Base-by-base conservation (phyloP, 2,888 invertebrate genomes). In the Xanthia togata region DNA sequence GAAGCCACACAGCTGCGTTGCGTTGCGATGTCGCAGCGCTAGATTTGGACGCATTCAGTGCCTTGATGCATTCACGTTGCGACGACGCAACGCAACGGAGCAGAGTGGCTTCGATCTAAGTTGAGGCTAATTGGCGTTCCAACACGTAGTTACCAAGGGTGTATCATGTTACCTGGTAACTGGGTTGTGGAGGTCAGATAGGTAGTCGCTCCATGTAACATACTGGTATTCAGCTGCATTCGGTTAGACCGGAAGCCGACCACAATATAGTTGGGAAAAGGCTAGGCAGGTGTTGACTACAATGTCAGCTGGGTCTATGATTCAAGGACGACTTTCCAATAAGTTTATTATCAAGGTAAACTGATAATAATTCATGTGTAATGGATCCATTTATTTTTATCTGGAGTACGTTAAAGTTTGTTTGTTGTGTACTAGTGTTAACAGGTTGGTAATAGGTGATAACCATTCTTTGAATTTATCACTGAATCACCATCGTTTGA, bases 301-400 rank as follows among this genome's bases (percentile, higher is more conserved):
- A 55, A 55, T 55, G 11, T 55, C n/a, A 17, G 63, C n/a, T 9
- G 17, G 4, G 17, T 31, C 20, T 31, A 68, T n/a, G 35, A 20
- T 5, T 69, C 38, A 38, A 62, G 26, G 23, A 3, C 14, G 23
- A 23, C 14, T 67, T 35, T 53, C 55, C 31, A 53, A 67, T 67
- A 35, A 20, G 64, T 26, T 68, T n/a, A 57, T 20, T n/a, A 59
- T 26, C 44, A 65, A 31, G 17, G 5, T 4, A 50, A 31, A 55
- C 41, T 35, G 63, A 57, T 76, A 57, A 31, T 57, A 50, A 41
- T n/a, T 6, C 11, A 53, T 20, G 41, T n/a, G 41, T 57, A 41
- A 26, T 9, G n/a, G 31, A 64, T 35, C 41, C 63, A 81, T 76
- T 81, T 75, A 76, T 64, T 75, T 63, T 78, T 78, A 78, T 81